Evolutionary conservation across 2,797 vertebrate species (phyloP), one percentile per base, ranked within the genome.

Genomic region (Anguilla obscura): DNA sequence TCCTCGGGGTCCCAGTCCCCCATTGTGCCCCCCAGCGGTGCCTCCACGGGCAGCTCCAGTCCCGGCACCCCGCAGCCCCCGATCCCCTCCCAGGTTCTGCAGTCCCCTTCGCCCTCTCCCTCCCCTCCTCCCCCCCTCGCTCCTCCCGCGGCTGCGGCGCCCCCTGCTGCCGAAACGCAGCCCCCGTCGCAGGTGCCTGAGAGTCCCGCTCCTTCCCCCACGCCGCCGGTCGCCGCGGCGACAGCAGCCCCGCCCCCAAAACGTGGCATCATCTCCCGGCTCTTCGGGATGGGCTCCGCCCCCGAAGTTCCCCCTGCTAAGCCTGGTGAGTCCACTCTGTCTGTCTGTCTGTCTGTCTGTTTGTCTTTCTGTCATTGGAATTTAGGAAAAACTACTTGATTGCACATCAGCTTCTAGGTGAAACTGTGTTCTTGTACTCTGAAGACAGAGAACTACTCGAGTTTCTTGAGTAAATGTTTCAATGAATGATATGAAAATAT

Each of bases 1-100:
- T 98, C 98, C 27, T 98, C 98, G 0, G 98, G 98, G 83, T 98
- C 98, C 63, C 98, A 98, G 94, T 99, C 98, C 0, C 98, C 98
- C 0, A 91, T 97, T 0, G 95, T 98, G 1, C 96, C 97, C 6
- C 96, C 95, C 0, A 97, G 97, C 5, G 92, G 96, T 0, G 91
- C 96, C 0, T 98, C 98, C 0, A 97, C 98, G 0, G 97, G 96
- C 91, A 98, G 97, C 93, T 99, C 98, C 89, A 98, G 97, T 90
- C 98, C 98, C 0, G 93, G 97, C 92, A 98, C 97, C 0, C 98
- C 98, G 0, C 98, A 98, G 91, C 97, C 94, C 0, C 96, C 93
- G 0, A 71, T 92, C 0, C 90, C 92, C 0, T 92, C 90, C 74
- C 92, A 86, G 0, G 90, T 89, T 4, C 58, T 91, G 0, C 50